These are phyloP conservation scores for Microtus obscurus DNA, from an alignment of 2,797 vertebrate genomes.

Conservation along the genomic window DNA sequence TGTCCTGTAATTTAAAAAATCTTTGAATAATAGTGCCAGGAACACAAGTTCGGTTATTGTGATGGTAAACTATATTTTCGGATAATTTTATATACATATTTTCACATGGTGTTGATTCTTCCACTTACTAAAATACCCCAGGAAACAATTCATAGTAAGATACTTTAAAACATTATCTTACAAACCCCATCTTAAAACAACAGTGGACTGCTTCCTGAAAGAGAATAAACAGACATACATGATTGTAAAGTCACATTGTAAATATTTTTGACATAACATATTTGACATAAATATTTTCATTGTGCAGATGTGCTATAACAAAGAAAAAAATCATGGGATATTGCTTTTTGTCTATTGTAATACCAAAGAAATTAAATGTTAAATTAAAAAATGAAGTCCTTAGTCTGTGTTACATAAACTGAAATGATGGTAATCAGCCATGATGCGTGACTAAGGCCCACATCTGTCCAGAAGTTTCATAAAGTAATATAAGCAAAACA, in stretches of 20 bases:
- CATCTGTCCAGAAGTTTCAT: constrained; percentile 88
- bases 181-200: constrained; percentile 40
- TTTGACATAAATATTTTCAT: constrained; percentile 83
- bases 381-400: constrained; percentile 83
- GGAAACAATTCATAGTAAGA: constrained; percentile 47
- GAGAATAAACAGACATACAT: constrained; percentile 73
- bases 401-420: constrained; percentile 82
- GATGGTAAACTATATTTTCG: constrained; percentile 60
- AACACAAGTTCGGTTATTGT: constrained; percentile 70
- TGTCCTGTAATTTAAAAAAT: constrained; percentile 72
- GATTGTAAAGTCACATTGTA: constrained; percentile 75
- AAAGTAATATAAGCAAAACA: constrained; percentile 81
- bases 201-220: constrained; percentile 65
- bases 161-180: constrained; percentile 46
- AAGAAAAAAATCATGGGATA: constrained; percentile 82
- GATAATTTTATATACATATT: constrained; percentile 55
- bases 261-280: constrained; percentile 74
- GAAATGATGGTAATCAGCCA: constrained; percentile 86
- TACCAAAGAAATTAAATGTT: constrained; percentile 83
- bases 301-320: constrained; percentile 82
- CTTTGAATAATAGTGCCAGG: constrained; percentile 72
- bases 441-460: constrained; percentile 88
- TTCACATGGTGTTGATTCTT: constrained; percentile 53
- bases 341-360: constrained; percentile 84
- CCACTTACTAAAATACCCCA: constrained; percentile 52